Conservation (phyloP, 2,888 invertebrate species). For the Lydus trimaculatus region DNA sequence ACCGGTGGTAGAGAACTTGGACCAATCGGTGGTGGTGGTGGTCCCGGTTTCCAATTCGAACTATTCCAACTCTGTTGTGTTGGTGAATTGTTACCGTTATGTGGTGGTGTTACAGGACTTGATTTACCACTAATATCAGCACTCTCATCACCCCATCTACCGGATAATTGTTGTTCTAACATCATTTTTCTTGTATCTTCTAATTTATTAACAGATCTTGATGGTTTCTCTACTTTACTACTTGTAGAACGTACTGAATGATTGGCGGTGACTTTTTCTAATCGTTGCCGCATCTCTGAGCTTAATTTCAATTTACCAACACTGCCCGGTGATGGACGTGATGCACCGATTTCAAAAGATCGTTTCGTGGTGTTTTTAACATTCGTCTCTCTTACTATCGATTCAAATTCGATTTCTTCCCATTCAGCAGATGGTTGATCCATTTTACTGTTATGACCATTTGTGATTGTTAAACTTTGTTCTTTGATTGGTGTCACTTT, state of each 20-base stretch:
- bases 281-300: slow-evolving; percentile 88
- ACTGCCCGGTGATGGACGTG: slow-evolving; percentile 83
- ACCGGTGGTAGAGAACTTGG: slow-evolving; percentile 67
- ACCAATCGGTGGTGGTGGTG: slow-evolving; percentile 70
- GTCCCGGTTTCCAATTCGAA: slow-evolving; percentile 64
- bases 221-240: slow-evolving; percentile 73
- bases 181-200: slow-evolving; percentile 86
- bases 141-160: slow-evolving; percentile 69
- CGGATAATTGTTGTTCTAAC: slow-evolving; percentile 84
- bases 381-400: slow-evolving; percentile 52
- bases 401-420: slow-evolving; percentile 85
- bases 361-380: slow-evolving; percentile 57
- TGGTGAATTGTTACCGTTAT: slow-evolving; percentile 54
- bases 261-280: slow-evolving; percentile 88
- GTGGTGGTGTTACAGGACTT: slow-evolving; percentile 51
- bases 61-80: slow-evolving; percentile 57
- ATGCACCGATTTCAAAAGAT: slow-evolving; percentile 83
- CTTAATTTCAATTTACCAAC: slow-evolving; percentile 90
- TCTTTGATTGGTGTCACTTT: slow-evolving; percentile 78
- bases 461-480: slow-evolving; percentile 46
- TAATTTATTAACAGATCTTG: slow-evolving; percentile 78
- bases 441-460: slow-evolving; percentile 42
- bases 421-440: slow-evolving; percentile 69
- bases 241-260: slow-evolving; percentile 84
- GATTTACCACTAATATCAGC: slow-evolving; percentile 58